Conservation (phyloP, 1,140 invertebrate species). For the Trinorchestia longiramus region DNA sequence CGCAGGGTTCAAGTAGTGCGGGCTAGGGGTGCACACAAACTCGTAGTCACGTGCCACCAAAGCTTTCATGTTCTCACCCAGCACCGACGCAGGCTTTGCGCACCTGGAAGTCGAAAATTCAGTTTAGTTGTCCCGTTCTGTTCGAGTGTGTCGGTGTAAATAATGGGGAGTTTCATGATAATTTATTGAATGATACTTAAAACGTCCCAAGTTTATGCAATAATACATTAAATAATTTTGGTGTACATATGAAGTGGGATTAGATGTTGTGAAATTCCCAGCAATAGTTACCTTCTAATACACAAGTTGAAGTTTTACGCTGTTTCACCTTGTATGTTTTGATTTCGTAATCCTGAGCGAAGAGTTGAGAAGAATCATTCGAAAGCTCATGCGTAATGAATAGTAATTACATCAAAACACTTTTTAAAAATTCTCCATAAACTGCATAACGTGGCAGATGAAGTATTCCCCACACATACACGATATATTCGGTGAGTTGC, state of each 20-base stretch:
- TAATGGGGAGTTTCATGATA: too few species aligned
- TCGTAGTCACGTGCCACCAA: neutral
- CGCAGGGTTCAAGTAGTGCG: neutral
- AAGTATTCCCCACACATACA: neutral
- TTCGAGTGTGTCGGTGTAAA: too few species aligned
- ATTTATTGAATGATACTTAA: neutral
- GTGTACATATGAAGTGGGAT: too few species aligned
- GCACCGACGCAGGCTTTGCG: slow-evolving; percentile 2
- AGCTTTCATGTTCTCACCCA: neutral
- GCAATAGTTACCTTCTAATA: neutral
- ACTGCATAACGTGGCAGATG: neutral
- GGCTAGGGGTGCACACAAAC: neutral
- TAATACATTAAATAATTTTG: neutral
- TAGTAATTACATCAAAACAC: too few species aligned
- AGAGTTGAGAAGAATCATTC: too few species aligned
- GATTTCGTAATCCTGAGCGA: too few species aligned
- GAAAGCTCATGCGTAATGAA: too few species aligned
- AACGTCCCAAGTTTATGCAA: neutral
- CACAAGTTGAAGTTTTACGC: too few species aligned
- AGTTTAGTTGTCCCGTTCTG: neutral
- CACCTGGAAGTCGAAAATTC: neutral
- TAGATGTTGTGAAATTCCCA: neutral
- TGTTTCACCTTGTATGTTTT: too few species aligned
- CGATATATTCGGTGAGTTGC: neutral
- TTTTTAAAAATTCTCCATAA: too few species aligned